Base-by-base conservation (phyloP, 2,113 vertebrate species). In the Pteruthius melanotis region DNA sequence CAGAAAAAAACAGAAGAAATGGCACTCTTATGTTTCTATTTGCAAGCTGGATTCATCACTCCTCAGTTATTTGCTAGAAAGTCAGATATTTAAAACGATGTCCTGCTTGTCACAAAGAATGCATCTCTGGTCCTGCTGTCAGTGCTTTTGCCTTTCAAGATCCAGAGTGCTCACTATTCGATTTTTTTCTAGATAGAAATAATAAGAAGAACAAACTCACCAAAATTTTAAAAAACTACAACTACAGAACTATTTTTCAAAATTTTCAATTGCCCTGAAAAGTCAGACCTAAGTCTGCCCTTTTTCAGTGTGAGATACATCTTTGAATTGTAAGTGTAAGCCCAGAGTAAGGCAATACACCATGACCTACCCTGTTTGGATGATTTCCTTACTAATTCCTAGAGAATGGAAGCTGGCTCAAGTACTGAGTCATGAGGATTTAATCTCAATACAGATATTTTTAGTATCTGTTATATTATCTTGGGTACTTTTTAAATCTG, bases 381-480 rank as follows among this genome's bases (percentile, higher is more conserved):
- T 4, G 1, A 39, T 92, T 86, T 83, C 71, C 56, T 88, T 69
- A 33, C 54, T 83, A 66, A 92, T 92, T 94, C 69, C 83, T 89
- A 18, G 82, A 95, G 87, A 89, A 87, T 49, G 69, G 44, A 87
- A 56, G 35, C 52, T 94, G 95, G 91, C 65, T 89, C 16, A 4
- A 52, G 52, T 28, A 81, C 76, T 40, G 71, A 93, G 84, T 84
- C 90, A 95, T 50, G 93, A 94, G 82, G 74, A 86, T 78, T 92
- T 83, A 65, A 94, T 87, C 72, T 83, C 94, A 81, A 42, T 66
- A 54, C 15, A 66, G 90, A 63, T 94, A 96, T 94, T 96, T 96
- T 96, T 92, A 95, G 94, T 87, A 75, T 78, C 91, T 83, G 50
- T 81, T 96, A 68, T 92, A 95, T 94, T 90, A 87, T 90, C 93